phyloP scores from a whole-genome alignment of 2,797 vertebrate genomes.

The Anabacerthia variegaticeps region DNA sequence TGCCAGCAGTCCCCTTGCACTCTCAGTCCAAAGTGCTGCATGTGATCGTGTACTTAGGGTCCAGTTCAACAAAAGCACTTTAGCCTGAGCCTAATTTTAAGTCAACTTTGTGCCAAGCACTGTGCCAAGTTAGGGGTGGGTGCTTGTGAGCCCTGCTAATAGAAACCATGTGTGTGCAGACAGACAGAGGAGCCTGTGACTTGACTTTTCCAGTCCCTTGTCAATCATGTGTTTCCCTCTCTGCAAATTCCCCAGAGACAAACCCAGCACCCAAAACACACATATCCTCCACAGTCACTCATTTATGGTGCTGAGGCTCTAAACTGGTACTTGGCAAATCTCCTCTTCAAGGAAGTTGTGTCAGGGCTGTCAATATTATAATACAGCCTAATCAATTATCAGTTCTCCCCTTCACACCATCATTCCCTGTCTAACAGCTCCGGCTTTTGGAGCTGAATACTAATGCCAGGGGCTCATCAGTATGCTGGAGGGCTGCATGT shows the following conservation, averaged over 20 bases:
- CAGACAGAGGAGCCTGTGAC: neutral
- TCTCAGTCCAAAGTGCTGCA: slow-evolving; percentile 18
- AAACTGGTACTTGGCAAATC: slow-evolving; percentile 21
- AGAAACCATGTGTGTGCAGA: neutral
- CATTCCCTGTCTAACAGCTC: slow-evolving; percentile 62
- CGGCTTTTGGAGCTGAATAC: slow-evolving; percentile 42
- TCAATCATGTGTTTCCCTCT: slow-evolving; percentile 44
- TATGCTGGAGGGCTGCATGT: slow-evolving; percentile 27
- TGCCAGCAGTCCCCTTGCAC: neutral
- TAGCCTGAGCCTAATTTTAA: slow-evolving; percentile 11
- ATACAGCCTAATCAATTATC: slow-evolving; percentile 69
- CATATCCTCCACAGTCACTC: neutral
- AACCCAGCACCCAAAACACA: slow-evolving; percentile 14
- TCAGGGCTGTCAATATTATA: slow-evolving; percentile 54
- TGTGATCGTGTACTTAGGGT: neutral
- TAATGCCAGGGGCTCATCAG: slow-evolving; percentile 60
- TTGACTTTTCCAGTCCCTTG: slow-evolving; percentile 16
- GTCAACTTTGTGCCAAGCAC: neutral
- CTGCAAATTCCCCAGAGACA: neutral
- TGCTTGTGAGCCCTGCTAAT: neutral
- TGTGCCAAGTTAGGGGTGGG: neutral
- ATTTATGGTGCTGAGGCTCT: slow-evolving; percentile 28
- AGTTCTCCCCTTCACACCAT: slow-evolving; percentile 48
- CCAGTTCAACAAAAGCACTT: neutral
- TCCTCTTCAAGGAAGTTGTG: slow-evolving; percentile 28